Evolutionary conservation across 2,797 vertebrate genomes (phyloP).

Genomic region (Coracias cyanogaster): DNA sequence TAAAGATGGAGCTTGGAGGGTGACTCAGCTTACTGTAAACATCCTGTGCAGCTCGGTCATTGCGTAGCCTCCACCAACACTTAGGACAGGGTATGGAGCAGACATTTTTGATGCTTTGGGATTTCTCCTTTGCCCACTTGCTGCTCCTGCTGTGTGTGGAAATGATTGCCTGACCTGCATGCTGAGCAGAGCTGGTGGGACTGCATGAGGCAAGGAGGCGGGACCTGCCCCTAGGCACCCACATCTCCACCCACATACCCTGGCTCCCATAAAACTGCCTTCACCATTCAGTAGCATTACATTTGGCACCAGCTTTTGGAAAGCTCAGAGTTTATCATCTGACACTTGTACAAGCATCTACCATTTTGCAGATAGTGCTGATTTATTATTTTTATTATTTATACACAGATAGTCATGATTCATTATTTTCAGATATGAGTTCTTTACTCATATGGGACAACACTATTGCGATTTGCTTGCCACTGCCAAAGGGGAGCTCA

Average conservation of each 20-base stretch:
- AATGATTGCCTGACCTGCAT: rapidly evolving
- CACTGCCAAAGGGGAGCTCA: neutral
- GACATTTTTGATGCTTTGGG: neutral
- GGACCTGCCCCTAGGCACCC: neutral
- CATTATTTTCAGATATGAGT: neutral
- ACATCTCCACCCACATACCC: neutral
- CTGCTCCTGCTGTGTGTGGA: neutral
- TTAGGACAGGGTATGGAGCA: neutral
- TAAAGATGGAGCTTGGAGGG: neutral
- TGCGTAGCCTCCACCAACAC: rapidly evolving
- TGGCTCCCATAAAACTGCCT: neutral
- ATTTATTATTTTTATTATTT: neutral
- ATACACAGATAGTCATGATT: neutral
- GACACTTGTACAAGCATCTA: neutral
- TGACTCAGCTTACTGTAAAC: neutral
- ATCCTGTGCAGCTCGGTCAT: neutral
- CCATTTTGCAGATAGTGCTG: neutral
- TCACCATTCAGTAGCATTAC: neutral
- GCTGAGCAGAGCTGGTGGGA: neutral
- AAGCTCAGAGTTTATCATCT: neutral
- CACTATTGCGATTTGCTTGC: neutral
- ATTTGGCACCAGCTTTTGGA: neutral
- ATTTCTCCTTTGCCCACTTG: neutral
- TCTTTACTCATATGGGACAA: neutral
- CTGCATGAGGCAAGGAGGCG: rapidly evolving